Percentiles rank a stretch among this genome's conserved stretches.
Conservation (phyloP, 2,888 invertebrate species). For the Diploptera punctata region DNA sequence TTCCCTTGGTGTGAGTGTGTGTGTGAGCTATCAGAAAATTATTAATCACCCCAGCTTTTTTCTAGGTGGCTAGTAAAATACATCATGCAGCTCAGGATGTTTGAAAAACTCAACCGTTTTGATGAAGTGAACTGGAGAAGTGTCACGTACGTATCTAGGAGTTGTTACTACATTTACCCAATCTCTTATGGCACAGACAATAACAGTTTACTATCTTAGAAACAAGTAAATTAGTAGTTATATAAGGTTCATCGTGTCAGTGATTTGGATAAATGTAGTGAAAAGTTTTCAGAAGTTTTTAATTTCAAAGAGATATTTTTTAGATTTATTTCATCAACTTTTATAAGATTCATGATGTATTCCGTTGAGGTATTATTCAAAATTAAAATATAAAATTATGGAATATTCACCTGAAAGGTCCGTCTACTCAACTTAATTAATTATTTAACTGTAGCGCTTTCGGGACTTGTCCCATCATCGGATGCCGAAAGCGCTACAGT, state of each 20-base stretch:
- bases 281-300: conserved; percentile 26
- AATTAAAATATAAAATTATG: no score
- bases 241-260: conserved; percentile 5
- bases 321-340: no score
- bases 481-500: no score
- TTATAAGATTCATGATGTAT: no score
- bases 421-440: no score
- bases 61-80: conserved; percentile 57
- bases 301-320: conserved; percentile 18
- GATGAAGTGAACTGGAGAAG: conserved; percentile 33
- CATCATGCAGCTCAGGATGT: conserved; percentile 38
- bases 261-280: conserved; percentile 19
- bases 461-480: no score
- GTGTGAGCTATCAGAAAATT: conserved; percentile 60
- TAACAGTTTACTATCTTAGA: no score
- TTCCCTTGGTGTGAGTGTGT: conserved; percentile 53
- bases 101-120: conserved; percentile 36
- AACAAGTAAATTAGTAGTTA: no score
- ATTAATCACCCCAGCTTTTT: conserved; percentile 69
- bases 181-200: background rate
- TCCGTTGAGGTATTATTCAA: no score
- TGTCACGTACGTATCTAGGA: conserved; percentile 43
- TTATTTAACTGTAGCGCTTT: no score
- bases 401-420: no score
- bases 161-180: conserved; percentile 13